Base-by-base conservation (phyloP, 2,797 vertebrate genomes). In the Enteromius afrohamiltoni region DNA sequence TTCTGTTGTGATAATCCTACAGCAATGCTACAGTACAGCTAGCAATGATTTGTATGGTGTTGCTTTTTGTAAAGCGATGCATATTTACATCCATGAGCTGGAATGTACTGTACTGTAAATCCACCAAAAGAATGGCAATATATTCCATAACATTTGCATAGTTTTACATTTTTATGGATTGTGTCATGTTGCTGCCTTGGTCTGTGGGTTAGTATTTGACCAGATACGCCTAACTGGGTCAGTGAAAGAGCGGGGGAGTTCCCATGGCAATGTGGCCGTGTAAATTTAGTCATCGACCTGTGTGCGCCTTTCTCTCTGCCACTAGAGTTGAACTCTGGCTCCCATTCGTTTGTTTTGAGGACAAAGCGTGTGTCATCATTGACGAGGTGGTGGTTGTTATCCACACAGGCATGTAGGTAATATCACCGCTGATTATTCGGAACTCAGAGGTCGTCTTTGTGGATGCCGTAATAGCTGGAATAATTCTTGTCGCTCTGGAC, bases 251-350 rank as follows among this genome's bases (percentile, higher is more conserved):
- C 31, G 40, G 42, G 37, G 67, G 79, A 79, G 82, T 84, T 86
- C 85, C 79, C 87, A 83, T 85, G 79, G 82, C 26, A 80, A 79
- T 86, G 55, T 51, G 47, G 60, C 53, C 19, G 37, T 75, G 82
- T 84, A 86, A 82, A 86, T 86, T 62, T 88, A 73, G 79, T 88
- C 49, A 62, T 80, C 45, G 40, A 74, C 69, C 70, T 60, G 67
- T 2, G 45, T 53, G 31, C 51, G 37, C 40, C 40, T 75, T 75
- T 74, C 82, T 74, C 53, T 82, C 51, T 55, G 67, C 62, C 40
- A 10, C 65, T 80, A 64, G 65, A 6, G 34, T 58, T 74, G 70
- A 64, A 64, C 77, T 62, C 74, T 47, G 45, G 16, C 23, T 82
- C 42, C n/a, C 40, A 34, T 58, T 1, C 47, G 1, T 69, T 34